phyloP scores from a whole-genome alignment of 2,888 invertebrate species.

The Phymatocera aterrima region DNA sequence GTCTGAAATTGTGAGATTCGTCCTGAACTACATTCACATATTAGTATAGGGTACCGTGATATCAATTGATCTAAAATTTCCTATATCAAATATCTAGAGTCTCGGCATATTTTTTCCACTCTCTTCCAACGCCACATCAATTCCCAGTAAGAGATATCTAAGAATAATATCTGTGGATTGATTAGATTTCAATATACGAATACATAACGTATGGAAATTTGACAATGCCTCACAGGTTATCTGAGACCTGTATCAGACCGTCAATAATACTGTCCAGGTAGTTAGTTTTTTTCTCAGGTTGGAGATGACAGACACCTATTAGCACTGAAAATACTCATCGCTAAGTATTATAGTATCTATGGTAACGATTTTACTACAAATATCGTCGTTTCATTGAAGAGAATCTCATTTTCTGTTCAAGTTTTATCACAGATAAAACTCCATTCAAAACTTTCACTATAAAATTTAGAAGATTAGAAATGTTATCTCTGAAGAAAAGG shows the following conservation, averaged over 20 bases:
- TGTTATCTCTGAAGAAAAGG: not conserved
- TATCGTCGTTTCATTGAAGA: no score
- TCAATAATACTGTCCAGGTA: not conserved
- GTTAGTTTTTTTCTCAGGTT: not conserved
- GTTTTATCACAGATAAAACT: no score
- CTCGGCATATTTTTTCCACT: not conserved
- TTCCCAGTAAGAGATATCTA: not conserved
- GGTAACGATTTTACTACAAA: no score
- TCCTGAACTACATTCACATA: not conserved
- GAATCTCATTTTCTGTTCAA: no score
- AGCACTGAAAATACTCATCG: not conserved
- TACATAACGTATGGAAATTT: not conserved
- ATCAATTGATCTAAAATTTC: not conserved
- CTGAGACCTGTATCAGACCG: not conserved
- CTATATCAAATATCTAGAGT: not conserved
- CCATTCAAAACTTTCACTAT: no score
- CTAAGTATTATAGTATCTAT: not conserved
- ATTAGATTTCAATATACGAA: not conserved
- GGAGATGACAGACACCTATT: not conserved
- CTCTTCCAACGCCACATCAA: not conserved
- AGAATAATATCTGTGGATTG: not conserved
- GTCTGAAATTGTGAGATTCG: not conserved
- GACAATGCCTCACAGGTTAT: constrained; percentile 26
- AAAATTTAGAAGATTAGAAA: not conserved
- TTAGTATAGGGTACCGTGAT: not conserved